These are phyloP conservation scores for Epinephelus awoara DNA, from an alignment of 2,797 vertebrate genomes.

Conservation along the genomic window DNA sequence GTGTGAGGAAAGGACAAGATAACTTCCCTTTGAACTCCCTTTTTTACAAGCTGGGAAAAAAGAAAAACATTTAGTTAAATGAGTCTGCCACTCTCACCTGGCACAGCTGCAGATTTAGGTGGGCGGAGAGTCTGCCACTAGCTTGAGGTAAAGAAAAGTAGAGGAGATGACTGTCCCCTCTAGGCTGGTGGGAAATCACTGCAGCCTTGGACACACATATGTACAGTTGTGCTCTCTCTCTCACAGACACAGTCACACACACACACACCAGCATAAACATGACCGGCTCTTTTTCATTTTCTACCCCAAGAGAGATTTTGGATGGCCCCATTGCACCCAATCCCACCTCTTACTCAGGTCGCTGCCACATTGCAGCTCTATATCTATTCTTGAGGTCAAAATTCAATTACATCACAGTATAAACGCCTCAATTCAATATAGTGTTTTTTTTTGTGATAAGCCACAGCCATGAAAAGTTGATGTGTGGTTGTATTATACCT, in stretches of 20 bases:
- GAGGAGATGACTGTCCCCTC: constrained; percentile 62
- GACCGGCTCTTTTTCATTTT: constrained; percentile 8
- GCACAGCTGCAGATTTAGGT: constrained; percentile 63
- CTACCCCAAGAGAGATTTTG: constrained; percentile 48
- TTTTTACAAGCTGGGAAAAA: constrained; percentile 41
- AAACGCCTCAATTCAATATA: constrained; percentile 33
- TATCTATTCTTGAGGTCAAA: constrained; percentile 45
- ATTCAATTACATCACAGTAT: constrained; percentile 59
- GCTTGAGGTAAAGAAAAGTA: constrained; percentile 61
- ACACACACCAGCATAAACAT: constrained; percentile 34
- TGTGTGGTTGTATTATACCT: constrained; percentile 54
- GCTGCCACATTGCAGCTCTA: constrained; percentile 17
- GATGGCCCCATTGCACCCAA: constrained; percentile 35
- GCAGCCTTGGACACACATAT: constrained; percentile 40
- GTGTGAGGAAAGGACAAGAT: constrained; percentile 56
- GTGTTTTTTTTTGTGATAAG: constrained; percentile 51
- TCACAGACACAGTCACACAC: not conserved
- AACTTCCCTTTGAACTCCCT: constrained; percentile 67
- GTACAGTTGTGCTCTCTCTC: not conserved
- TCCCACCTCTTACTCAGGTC: constrained; percentile 24
- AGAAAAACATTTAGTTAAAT: constrained; percentile 63
- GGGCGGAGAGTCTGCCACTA: constrained; percentile 52
- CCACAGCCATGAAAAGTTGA: constrained; percentile 42
- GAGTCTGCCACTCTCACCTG: constrained; percentile 71
- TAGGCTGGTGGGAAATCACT: constrained; percentile 58